phyloP scores from a whole-genome alignment of 2,888 invertebrate species.

The Rambutsinella grinnellia region DNA sequence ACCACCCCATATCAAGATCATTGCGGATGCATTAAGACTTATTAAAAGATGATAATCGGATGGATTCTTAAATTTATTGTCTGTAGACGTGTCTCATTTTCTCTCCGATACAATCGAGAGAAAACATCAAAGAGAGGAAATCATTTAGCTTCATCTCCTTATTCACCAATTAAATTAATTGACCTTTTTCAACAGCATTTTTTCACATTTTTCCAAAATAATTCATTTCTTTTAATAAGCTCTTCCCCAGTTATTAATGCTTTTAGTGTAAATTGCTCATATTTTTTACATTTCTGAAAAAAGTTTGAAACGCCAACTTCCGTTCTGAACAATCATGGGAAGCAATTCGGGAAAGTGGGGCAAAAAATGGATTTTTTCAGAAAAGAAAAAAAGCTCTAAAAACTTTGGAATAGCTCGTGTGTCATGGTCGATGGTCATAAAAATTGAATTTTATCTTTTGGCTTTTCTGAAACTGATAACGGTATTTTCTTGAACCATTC shows the following conservation, averaged over 20 bases:
- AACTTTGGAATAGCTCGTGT: too few species aligned
- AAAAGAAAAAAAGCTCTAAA: neutral
- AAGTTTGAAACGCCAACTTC: neutral
- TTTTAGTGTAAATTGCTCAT: neutral
- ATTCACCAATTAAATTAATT: conserved; percentile 3
- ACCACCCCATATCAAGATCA: neutral
- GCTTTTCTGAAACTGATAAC: too few species aligned
- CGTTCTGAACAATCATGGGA: neutral
- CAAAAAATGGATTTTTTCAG: neutral
- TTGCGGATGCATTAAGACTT: neutral
- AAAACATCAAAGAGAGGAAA: neutral
- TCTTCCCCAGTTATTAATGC: neutral
- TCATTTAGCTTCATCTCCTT: neutral
- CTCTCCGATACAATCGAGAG: neutral
- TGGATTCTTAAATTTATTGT: neutral
- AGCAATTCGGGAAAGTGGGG: neutral
- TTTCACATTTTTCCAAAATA: neutral
- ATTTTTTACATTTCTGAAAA: neutral
- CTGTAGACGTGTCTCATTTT: neutral
- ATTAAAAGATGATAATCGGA: neutral
- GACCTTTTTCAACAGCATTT: neutral
- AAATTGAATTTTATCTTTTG: too few species aligned
- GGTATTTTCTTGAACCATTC: too few species aligned
- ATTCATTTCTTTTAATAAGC: neutral
- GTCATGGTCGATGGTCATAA: too few species aligned